Percentiles rank a stretch among this genome's conserved stretches.
These are phyloP conservation scores for Athalia rosae DNA, from an alignment of 2,888 invertebrate genomes.

Conservation along the genomic window DNA sequence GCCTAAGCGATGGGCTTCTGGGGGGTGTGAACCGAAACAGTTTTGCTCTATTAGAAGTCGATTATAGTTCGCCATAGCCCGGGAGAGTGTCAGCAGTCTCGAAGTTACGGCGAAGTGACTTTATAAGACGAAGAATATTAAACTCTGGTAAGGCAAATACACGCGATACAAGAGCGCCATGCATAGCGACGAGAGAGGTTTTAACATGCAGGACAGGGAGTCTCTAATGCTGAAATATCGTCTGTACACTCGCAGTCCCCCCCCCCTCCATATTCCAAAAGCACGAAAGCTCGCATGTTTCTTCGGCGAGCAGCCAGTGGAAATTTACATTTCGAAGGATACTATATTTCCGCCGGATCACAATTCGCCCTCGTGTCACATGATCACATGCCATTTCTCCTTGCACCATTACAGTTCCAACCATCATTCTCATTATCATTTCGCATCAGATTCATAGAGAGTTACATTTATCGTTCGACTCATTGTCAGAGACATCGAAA, in stretches of 20 bases:
- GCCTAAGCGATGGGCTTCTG: no score
- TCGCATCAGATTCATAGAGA: neutral
- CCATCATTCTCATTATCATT: conserved; percentile 1
- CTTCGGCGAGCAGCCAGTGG: conserved; percentile 5
- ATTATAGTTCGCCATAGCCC: conserved; percentile 15
- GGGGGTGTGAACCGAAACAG: neutral
- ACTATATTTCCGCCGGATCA: neutral
- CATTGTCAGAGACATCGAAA: neutral
- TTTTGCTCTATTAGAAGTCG: conserved; percentile 18
- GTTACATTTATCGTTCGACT: neutral
- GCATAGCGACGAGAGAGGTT: conserved; percentile 45
- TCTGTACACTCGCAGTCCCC: conserved; percentile 47
- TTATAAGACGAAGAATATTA: conserved; percentile 34
- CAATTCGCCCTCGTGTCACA: conserved; percentile 9
- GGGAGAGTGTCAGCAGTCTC: conserved; percentile 5
- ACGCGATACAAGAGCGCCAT: conserved; percentile 31
- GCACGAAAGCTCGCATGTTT: conserved; percentile 42
- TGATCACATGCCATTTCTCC: neutral
- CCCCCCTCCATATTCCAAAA: conserved; percentile 33
- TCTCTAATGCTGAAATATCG: conserved; percentile 62
- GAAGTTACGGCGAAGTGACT: conserved; percentile 18
- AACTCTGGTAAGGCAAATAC: conserved; percentile 33
- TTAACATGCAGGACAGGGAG: conserved; percentile 59
- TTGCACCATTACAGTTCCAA: conserved; percentile 5
- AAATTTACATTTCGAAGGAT: neutral